These are phyloP conservation scores for Typhlichthys eigenmanni DNA, from an alignment of 2,797 vertebrate genomes.

Conservation along the genomic window DNA sequence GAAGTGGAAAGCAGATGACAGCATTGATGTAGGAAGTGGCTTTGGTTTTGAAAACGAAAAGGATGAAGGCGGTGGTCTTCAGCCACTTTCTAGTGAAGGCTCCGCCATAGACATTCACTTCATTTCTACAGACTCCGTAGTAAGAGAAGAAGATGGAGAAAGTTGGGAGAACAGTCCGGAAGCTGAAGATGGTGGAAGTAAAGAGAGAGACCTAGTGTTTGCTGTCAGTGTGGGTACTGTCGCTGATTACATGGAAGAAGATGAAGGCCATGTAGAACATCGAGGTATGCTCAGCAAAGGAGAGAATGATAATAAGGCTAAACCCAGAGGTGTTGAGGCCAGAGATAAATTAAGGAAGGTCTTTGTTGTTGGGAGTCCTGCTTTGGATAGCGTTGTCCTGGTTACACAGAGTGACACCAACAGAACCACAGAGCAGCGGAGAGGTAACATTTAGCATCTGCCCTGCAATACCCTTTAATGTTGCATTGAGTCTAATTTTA, in stretches of 20 bases:
- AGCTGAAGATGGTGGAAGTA: not conserved
- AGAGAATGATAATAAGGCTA: not conserved
- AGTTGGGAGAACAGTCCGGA: constrained; percentile 6
- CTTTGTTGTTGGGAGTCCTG: constrained; percentile 8
- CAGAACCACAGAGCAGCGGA: constrained; percentile 24
- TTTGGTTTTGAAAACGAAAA: not conserved
- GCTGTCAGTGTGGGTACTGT: not conserved
- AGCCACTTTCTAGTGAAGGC: not conserved
- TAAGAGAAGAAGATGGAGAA: constrained; percentile 1
- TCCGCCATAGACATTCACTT: not conserved
- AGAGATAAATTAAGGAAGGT: constrained; percentile 19
- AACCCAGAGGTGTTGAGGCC: not conserved
- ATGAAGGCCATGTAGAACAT: not conserved
- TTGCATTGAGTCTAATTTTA: too few species aligned
- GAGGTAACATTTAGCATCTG: constrained; percentile 44
- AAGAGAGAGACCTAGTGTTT: not conserved
- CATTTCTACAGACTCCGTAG: not conserved
- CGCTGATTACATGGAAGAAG: not conserved
- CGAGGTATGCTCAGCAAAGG: not conserved
- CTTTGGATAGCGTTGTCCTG: constrained; percentile 23
- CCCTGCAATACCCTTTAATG: too few species aligned
- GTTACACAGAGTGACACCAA: constrained; percentile 25
- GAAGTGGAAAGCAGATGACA: not conserved
- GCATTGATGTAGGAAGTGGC: not conserved
- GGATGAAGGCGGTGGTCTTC: not conserved